Evolutionary conservation across 2,888 invertebrate genomes (phyloP), one percentile per base, ranked within the genome.

Genomic region (Andrena fulva): DNA sequence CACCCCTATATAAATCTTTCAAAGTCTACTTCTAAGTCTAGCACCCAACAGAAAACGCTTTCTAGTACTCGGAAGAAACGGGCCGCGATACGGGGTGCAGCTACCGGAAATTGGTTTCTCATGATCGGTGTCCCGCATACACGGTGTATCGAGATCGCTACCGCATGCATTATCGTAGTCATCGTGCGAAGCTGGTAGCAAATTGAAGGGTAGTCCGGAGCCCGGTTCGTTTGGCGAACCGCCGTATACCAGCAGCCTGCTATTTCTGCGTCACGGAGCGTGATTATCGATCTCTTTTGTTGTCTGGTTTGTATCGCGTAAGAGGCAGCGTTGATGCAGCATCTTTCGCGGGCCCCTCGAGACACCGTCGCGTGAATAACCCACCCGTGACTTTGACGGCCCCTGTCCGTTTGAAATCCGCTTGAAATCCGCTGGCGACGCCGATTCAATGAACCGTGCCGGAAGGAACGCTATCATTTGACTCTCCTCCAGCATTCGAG

Each of bases 231-330:
- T 69, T 16, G 69, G 27, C 62, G 67, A 77, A 20, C 7, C 16
- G 10, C 10, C 29, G 29, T 4, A 1, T 4, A 1, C 20, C 35
- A 52, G 29, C 67, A 60, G 48, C 56, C 60, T 10, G 72, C 66
- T 73, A 74, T 82, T 79, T 72, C 70, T 56, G 83, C 77, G 80
- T 80, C 86, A 62, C 63, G 72, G 31, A 52, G 62, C 69, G 52
- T 67, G 84, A 80, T 73, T 77, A 52, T 68, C 76, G 64, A 86
- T 72, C 71, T 54, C 71, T 84, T 80, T 86, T 83, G 83, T 75
- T 56, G 79, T 80, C 66, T 69, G 60, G 54, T 69, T 67, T 62
- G 33, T 63, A 74, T 70, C 54, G 50, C 24, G 12, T 42, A 54
- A 78, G 29, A 50, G 31, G n/a, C 10, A 27, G 35, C 63, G 64